These are phyloP conservation scores for Cynopterus sphinx DNA, from an alignment of 2,797 vertebrate genomes.

Conservation along the genomic window DNA sequence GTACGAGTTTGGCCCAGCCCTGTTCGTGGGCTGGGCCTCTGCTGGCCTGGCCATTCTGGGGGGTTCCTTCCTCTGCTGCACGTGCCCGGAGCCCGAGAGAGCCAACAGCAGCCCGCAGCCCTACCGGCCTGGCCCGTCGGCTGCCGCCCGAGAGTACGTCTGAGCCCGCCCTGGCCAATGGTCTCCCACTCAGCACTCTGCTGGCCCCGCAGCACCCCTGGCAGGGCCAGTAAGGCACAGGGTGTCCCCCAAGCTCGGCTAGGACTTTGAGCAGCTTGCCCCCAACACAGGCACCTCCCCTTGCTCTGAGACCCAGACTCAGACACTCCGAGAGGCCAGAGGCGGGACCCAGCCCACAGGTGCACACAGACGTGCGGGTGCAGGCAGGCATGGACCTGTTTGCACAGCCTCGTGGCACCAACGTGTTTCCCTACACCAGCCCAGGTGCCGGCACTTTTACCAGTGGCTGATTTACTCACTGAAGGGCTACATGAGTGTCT, in stretches of 20 bases:
- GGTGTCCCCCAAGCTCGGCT: neutral
- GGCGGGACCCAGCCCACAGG: neutral
- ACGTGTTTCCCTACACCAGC: neutral
- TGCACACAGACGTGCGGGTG: neutral
- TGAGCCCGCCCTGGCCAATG: constrained; percentile 81
- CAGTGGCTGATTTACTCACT: neutral
- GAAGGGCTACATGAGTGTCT: neutral
- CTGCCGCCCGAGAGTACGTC: constrained; percentile 95
- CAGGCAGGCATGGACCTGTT: neutral
- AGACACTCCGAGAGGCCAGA: neutral
- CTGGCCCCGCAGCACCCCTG: neutral
- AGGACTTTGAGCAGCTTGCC: neutral
- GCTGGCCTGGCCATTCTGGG: constrained; percentile 93
- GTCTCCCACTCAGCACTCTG: neutral
- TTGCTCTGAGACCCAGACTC: neutral
- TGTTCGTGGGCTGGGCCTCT: constrained; percentile 96
- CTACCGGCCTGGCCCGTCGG: constrained; percentile 90
- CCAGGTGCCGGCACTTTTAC: neutral
- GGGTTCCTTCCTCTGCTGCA: constrained; percentile 96
- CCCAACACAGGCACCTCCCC: neutral
- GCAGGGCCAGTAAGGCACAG: neutral
- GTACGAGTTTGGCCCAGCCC: constrained; percentile 96
- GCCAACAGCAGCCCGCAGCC: constrained; percentile 92
- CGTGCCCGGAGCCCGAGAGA: constrained; percentile 91
- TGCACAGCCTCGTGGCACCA: neutral